A percentile compares a stretch with the other conserved stretches of the same genome.
Conservation (phyloP, 92 coral and sea anemone species). For the Zoanthus sociatus region DNA sequence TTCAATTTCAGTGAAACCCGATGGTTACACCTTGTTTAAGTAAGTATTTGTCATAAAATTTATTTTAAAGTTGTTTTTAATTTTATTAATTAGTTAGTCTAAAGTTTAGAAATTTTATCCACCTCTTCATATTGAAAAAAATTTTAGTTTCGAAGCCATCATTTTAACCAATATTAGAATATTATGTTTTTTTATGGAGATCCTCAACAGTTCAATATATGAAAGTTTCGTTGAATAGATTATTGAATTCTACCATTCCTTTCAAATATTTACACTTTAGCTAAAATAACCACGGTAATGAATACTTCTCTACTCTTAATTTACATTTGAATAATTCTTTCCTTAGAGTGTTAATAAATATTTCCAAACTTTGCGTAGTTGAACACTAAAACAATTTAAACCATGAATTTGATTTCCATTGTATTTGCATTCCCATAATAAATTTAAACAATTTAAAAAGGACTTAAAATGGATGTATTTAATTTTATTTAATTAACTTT, state of each 20-base stretch:
- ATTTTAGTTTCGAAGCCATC: not conserved
- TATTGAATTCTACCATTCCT: not conserved
- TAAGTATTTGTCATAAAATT: constrained; percentile 52
- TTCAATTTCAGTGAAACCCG: constrained; percentile 63
- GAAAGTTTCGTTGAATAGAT: not conserved
- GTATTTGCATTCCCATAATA: too few relatives aligned
- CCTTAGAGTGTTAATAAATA: too few relatives aligned
- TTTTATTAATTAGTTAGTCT: not conserved
- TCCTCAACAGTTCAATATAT: not conserved
- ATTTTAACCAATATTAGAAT: not conserved
- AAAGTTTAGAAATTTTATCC: not conserved
- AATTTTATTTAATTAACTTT: too few relatives aligned
- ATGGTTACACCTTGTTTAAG: constrained; percentile 81
- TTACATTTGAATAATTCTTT: too few relatives aligned
- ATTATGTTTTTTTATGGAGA: not conserved
- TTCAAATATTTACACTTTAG: not conserved
- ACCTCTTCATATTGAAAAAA: too few relatives aligned
- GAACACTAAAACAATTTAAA: too few relatives aligned
- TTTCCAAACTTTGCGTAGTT: too few relatives aligned
- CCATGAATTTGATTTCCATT: too few relatives aligned
- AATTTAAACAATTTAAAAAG: too few relatives aligned
- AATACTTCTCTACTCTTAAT: too few relatives aligned
- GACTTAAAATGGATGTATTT: too few relatives aligned
- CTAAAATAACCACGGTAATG: not conserved
- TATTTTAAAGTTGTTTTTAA: not conserved